These are phyloP conservation scores for Helicoverpa armigera DNA, from an alignment of 1,140 invertebrate species.

Conservation along the genomic window DNA sequence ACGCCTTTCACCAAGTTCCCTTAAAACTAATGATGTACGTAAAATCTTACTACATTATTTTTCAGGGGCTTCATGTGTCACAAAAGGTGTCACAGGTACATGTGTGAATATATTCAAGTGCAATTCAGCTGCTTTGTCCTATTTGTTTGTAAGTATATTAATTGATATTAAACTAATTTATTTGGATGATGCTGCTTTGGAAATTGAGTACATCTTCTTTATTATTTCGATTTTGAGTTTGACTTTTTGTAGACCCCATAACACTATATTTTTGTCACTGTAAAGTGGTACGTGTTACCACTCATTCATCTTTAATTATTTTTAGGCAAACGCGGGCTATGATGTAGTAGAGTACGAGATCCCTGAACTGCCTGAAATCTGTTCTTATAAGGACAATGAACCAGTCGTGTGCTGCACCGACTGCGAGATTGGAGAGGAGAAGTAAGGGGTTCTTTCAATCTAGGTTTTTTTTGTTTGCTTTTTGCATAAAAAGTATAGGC, in stretches of 20 bases:
- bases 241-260: too few species aligned
- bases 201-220: too few species aligned
- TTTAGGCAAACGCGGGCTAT: slow-evolving; percentile 1
- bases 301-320: not conserved
- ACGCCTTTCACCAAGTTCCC: too few species aligned
- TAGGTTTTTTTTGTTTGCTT: too few species aligned
- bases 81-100: not conserved
- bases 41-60: not conserved
- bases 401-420: slow-evolving; percentile 21
- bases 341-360: not conserved
- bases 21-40: too few species aligned
- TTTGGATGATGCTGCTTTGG: too few species aligned
- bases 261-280: too few species aligned
- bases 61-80: slow-evolving; percentile 2
- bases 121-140: not conserved
- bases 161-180: too few species aligned
- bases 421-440: not conserved
- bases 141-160: slow-evolving; percentile 9
- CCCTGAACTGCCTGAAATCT: slow-evolving; percentile 7
- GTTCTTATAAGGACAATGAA: slow-evolving; percentile 4
- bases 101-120: slow-evolving; percentile 9
- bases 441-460: not conserved
- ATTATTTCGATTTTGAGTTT: too few species aligned
- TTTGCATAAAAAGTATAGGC: too few species aligned
- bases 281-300: too few species aligned